Percentiles rank a stretch among this genome's conserved stretches.
Conservation (phyloP, 2,888 invertebrate genomes). For the Brenthis ino region DNA sequence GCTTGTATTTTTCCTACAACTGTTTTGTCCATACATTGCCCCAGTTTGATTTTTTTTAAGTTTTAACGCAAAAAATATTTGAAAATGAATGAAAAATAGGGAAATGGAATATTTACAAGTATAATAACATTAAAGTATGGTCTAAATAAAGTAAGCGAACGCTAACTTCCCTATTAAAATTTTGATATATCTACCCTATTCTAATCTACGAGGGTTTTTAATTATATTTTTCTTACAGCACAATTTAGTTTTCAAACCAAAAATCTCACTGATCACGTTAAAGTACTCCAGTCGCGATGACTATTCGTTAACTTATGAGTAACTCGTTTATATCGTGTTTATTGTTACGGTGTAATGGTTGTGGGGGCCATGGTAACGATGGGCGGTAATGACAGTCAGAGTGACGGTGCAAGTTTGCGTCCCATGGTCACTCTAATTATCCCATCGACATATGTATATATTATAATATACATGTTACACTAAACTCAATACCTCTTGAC, state of each 20-base stretch:
- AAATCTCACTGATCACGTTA: background rate
- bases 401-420: constrained; percentile 33
- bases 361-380: constrained; percentile 63
- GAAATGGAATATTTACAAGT: background rate
- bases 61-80: background rate
- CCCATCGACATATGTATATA: background rate
- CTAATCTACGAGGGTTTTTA: background rate
- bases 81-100: background rate
- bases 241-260: constrained; percentile 3
- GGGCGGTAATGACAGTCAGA: constrained; percentile 42
- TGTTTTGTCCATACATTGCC: constrained; percentile 84
- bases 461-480: background rate
- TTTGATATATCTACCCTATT: background rate
- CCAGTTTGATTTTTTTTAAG: constrained; percentile 69
- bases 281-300: constrained; percentile 34
- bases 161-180: no score
- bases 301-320: constrained; percentile 40
- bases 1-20: constrained; percentile 69
- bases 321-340: constrained; percentile 53
- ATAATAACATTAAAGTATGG: background rate
- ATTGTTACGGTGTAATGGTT: constrained; percentile 57
- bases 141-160: background rate
- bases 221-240: constrained; percentile 10
- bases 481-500: no score
- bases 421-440: constrained; percentile 28